Conservation (phyloP, 37 sponge, comb jelly and placozoan genomes). For the Mnemiopsis leidyi region DNA sequence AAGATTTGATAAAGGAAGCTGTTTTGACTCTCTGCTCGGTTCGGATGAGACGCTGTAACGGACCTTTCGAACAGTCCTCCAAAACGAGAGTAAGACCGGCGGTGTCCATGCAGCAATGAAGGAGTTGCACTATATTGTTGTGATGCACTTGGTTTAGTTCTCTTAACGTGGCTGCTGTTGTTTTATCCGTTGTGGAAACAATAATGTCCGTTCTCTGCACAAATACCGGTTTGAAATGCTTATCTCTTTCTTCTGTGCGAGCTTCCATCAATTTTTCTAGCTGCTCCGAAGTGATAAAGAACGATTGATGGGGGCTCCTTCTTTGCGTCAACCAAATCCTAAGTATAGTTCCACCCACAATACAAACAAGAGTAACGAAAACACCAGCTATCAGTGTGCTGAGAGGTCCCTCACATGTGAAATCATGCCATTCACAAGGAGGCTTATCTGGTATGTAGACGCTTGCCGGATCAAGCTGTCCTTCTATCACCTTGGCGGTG, state of each 20-base stretch:
- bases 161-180: not conserved
- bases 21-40: slow-evolving; percentile 22
- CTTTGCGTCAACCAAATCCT: not conserved
- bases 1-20: slow-evolving; percentile 22
- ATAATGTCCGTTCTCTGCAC: not conserved
- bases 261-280: not conserved
- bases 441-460: not conserved
- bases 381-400: not conserved
- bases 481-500: not conserved
- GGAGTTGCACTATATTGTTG: not conserved
- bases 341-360: not conserved
- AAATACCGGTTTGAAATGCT: not conserved
- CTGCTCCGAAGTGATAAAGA: not conserved
- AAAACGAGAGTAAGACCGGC: not conserved
- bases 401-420: not conserved
- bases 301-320: not conserved
- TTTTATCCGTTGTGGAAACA: not conserved
- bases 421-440: slow-evolving; percentile 11
- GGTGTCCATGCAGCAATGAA: not conserved
- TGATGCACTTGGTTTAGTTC: slow-evolving; percentile 13
- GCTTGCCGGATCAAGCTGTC: not conserved
- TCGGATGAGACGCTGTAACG: not conserved
- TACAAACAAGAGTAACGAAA: not conserved
- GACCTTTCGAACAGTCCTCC: slow-evolving; percentile 27
- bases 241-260: not conserved